phyloP scores from a whole-genome alignment of 30 jellyfish, hydroid and myxozoan species.

The Hydractinia symbiolongicarpus region DNA sequence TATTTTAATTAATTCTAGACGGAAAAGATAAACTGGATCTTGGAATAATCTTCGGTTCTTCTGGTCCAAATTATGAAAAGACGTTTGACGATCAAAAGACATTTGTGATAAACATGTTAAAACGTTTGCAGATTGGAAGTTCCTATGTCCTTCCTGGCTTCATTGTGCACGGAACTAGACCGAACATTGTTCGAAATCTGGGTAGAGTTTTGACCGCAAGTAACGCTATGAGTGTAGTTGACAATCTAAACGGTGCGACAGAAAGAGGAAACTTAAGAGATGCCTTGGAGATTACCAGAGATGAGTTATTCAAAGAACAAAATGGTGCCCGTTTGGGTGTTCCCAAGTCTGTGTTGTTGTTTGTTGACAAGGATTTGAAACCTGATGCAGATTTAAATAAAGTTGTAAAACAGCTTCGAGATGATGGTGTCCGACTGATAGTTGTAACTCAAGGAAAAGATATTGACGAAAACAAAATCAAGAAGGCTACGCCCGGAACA shows the following conservation, averaged over 20 bases:
- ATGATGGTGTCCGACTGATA: conserved; percentile 28
- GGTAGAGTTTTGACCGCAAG: conserved; percentile 26
- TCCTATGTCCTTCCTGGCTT: conserved; percentile 44
- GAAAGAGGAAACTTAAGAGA: conserved; percentile 6
- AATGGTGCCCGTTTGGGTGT: conserved; percentile 65
- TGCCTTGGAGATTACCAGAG: conserved; percentile 64
- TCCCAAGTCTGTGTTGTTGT: conserved; percentile 54
- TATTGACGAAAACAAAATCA: conserved; percentile 18
- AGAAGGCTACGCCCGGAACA: conserved; percentile 20
- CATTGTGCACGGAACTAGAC: conserved; percentile 22
- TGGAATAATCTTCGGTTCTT: conserved; percentile 63
- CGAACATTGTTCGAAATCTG: conserved; percentile 27
- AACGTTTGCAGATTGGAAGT: conserved; percentile 23
- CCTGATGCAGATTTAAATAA: background rate
- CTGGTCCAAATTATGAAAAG: conserved; percentile 28
- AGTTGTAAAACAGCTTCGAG: background rate
- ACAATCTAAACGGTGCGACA: background rate
- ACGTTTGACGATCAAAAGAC: conserved; percentile 38
- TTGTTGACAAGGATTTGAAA: conserved; percentile 7
- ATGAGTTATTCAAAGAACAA: conserved; percentile 43
- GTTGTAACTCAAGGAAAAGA: conserved; percentile 43
- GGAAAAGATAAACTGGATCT: conserved; percentile 50
- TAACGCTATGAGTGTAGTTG: background rate
- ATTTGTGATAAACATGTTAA: conserved; percentile 28
- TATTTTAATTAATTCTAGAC: conserved; percentile 11